Conservation (phyloP, 1,140 invertebrate species). For the Schlechtendalia chinensis region DNA sequence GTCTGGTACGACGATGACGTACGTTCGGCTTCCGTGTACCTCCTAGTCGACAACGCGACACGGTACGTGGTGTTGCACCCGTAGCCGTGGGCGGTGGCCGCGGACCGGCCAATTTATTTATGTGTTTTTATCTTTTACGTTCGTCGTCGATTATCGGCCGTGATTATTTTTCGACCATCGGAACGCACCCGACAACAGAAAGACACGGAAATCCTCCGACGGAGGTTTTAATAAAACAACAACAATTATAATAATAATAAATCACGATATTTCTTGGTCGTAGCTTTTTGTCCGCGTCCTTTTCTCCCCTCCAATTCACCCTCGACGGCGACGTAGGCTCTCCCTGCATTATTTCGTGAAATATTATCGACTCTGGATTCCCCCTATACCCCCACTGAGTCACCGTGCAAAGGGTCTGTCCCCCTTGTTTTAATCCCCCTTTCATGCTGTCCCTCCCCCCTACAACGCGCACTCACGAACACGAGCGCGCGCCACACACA, state of each 20-base stretch:
- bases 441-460: conserved; percentile 26
- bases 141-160: no score
- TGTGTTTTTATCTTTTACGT: no score
- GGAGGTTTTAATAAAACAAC: not conserved
- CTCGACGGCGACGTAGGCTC: not conserved
- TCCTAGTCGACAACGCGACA: conserved; percentile 3
- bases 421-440: conserved; percentile 49
- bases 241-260: no score
- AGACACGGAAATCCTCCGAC: not conserved
- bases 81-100: no score
- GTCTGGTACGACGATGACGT: no score
- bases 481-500: not conserved
- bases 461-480: not conserved
- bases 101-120: not conserved
- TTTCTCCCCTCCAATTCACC: conserved; percentile 29
- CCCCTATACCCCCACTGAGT: conserved; percentile 48
- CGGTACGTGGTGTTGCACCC: no score
- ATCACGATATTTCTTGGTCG: not conserved
- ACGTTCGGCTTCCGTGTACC: no score
- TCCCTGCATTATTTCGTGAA: conserved; percentile 35
- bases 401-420: conserved; percentile 42
- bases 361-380: conserved; percentile 43
- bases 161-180: no score
- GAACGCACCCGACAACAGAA: no score
- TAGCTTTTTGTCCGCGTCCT: conserved; percentile 24